Conservation (phyloP, 2,888 invertebrate species). For the Pinctada fucata region DNA sequence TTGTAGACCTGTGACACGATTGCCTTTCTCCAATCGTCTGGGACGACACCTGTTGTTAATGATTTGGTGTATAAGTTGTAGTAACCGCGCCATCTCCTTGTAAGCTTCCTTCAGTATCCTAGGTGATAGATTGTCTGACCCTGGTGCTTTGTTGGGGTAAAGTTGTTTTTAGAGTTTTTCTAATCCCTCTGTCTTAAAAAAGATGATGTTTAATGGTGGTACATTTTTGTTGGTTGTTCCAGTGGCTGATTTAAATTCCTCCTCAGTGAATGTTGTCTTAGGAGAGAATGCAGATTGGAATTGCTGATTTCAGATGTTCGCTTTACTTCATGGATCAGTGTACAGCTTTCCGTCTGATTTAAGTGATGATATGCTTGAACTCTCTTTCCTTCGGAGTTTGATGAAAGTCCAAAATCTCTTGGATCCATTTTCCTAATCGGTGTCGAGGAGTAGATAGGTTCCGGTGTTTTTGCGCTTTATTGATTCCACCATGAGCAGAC, state of each 20-base stretch:
- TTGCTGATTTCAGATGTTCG: conserved; percentile 4
- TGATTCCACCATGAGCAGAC: too few species aligned
- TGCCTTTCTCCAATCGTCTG: conserved; percentile 15
- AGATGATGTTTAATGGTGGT: background rate
- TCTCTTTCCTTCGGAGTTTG: conserved; percentile 24
- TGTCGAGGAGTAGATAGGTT: background rate
- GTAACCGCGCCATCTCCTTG: background rate
- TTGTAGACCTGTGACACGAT: conserved; percentile 22
- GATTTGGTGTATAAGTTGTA: conserved; percentile 5
- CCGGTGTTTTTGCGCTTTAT: background rate
- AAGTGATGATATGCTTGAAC: conserved; percentile 9
- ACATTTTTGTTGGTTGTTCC: background rate
- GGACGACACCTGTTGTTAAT: conserved; percentile 13
- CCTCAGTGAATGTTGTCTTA: background rate
- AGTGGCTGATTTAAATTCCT: background rate
- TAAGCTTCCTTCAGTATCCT: conserved; percentile 14
- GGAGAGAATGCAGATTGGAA: conserved; percentile 1
- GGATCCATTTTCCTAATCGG: background rate
- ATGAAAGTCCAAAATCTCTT: conserved; percentile 36
- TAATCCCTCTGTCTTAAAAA: background rate
- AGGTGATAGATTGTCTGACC: conserved; percentile 3
- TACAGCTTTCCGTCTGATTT: conserved; percentile 17
- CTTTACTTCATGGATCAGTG: background rate
- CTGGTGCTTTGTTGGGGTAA: background rate
- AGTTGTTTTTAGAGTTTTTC: conserved; percentile 4